Base-by-base conservation (phyloP, 1,140 invertebrate species). In the Andrena cerasifolii region DNA sequence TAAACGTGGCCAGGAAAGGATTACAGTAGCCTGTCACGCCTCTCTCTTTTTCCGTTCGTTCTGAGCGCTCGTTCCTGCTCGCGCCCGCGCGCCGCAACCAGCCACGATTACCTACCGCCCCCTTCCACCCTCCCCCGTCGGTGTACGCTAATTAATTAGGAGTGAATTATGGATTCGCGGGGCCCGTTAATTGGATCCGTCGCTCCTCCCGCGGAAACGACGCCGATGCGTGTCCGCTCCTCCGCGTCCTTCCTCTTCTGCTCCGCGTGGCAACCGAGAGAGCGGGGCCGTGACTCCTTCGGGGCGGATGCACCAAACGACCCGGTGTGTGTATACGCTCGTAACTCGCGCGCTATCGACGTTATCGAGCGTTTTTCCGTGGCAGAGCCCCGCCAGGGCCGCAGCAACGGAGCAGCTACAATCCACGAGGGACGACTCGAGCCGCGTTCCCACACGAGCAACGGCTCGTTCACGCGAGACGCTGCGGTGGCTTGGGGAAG, bases 131-230 rank as follows among this genome's bases (percentile, higher is more conserved):
- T 61, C 18, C 36, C 56, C 76, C 36, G 21, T 67, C 53, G 43
- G 66, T 43, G 63, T 82, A 83, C 82, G 85, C 85, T 88, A 88
- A 88, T 88, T 87, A 88, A 88, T 88, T 87, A 88, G 79, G 79
- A 82, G 87, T 86, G 87, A 87, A 88, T 88, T 88, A 88, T 88
- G 87, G 87, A 87, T 88, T 86, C 80, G 70, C 71, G 63, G 79
- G 78, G 36, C 79, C 76, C 84, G 67, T 86, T 88, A 88, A 88
- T 88, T 88, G 87, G 87, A 88, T 78, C 78, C 80, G 87, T 82
- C 71, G 84, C 28, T 59, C 49, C 63, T 68, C 8, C 73, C 80
- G 68, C 71, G 72, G 72, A 71, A 74, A 62, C 76, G 70, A 78
- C 70, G 80, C 75, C 54, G 67, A 83, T 74, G 75, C 63, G 76